Evolutionary conservation across 2,888 invertebrate genomes (phyloP).

Genomic region (Conops quadrifasciatus): DNA sequence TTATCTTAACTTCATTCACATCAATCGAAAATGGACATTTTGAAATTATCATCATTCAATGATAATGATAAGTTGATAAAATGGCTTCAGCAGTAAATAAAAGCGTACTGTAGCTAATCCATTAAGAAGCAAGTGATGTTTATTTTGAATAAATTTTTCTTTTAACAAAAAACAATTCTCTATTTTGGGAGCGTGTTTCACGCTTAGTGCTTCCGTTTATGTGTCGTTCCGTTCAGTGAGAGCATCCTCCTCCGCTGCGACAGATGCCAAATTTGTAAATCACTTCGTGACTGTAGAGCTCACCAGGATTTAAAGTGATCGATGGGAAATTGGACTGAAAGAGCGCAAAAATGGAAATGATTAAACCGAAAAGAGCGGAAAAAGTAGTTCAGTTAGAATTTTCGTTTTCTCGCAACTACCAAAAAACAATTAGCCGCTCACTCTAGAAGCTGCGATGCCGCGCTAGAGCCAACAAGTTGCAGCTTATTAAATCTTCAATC

Average conservation of each 20-base stretch:
- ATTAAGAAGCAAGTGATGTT: too few relatives aligned
- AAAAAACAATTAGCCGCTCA: not conserved
- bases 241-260: slow-evolving; percentile 26
- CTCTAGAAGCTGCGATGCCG: not conserved
- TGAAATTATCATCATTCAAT: too few relatives aligned
- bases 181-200: too few relatives aligned
- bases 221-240: not conserved
- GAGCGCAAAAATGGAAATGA: slow-evolving; percentile 36
- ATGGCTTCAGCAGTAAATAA: too few relatives aligned
- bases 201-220: not conserved
- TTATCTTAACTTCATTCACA: too few relatives aligned
- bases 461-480: not conserved
- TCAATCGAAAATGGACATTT: too few relatives aligned
- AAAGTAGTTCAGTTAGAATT: not conserved
- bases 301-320: slow-evolving; percentile 76
- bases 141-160: too few relatives aligned
- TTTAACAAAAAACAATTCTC: too few relatives aligned
- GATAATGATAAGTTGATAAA: too few relatives aligned
- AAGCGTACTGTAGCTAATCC: too few relatives aligned
- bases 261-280: slow-evolving; percentile 76
- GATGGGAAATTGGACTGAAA: slow-evolving; percentile 80
- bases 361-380: not conserved
- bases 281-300: slow-evolving; percentile 76
- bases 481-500: not conserved
- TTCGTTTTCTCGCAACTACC: not conserved